Evolutionary conservation across 1,140 invertebrate genomes (phyloP).

Genomic region (Cydia amplana): DNA sequence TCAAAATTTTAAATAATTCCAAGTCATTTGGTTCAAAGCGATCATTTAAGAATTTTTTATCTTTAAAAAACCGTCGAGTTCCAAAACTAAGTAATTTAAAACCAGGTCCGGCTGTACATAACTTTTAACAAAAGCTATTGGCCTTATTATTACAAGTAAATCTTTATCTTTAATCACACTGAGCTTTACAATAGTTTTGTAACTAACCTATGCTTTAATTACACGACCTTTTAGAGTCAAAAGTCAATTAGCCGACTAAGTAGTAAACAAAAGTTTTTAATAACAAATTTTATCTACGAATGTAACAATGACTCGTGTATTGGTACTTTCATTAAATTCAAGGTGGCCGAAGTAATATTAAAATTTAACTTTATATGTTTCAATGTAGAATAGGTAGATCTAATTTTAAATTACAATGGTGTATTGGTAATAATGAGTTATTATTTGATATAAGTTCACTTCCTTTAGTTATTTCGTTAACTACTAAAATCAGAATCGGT

Average conservation of each 20-base stretch:
- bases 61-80: background rate
- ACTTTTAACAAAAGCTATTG: constrained; percentile 16
- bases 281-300: constrained; percentile 30
- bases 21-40: constrained; percentile 5
- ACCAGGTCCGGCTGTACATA: constrained; percentile 1
- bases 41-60: background rate
- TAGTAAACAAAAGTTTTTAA: constrained; percentile 39
- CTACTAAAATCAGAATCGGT: background rate
- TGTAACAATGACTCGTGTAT: constrained; percentile 37
- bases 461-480: background rate
- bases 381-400: constrained; percentile 2
- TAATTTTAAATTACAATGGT: constrained; percentile 1
- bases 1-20: constrained; percentile 7
- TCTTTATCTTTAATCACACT: constrained; percentile 5
- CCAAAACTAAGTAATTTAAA: background rate
- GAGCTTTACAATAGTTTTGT: constrained; percentile 21
- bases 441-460: background rate
- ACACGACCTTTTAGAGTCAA: constrained; percentile 36
- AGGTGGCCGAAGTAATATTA: constrained; percentile 29
- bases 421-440: background rate
- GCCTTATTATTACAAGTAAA: background rate
- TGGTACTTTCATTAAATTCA: constrained; percentile 38
- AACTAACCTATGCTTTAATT: constrained; percentile 32
- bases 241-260: constrained; percentile 37
- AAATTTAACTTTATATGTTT: background rate